Evolutionary conservation across 2,888 invertebrate species (phyloP).

Genomic region (Leucozona laternaria): DNA sequence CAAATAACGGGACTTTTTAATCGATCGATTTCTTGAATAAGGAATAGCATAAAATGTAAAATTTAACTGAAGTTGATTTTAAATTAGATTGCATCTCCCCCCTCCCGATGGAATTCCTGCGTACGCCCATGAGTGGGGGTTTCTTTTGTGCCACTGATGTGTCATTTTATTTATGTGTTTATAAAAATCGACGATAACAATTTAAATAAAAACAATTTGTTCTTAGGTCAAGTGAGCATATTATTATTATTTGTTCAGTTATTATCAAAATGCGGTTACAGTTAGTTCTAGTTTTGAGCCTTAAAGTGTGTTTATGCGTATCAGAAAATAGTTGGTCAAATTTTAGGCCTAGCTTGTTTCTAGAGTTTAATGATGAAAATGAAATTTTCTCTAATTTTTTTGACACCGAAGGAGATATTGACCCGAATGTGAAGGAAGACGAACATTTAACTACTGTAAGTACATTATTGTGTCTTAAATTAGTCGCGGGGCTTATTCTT

Average conservation of each 20-base stretch:
- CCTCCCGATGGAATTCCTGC: no score
- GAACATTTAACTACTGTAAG: conserved; percentile 24
- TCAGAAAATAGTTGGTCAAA: neutral
- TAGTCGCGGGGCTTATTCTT: neutral
- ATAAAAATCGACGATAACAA: neutral
- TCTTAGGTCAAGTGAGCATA: conserved; percentile 20
- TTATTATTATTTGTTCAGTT: conserved; percentile 43
- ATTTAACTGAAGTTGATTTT: no score
- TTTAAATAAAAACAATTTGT: conserved; percentile 5
- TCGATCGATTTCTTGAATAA: no score
- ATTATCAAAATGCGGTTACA: conserved; percentile 49
- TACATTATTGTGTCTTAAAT: neutral
- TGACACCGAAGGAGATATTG: neutral
- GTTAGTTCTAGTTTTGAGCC: conserved; percentile 24
- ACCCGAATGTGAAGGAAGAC: conserved; percentile 21
- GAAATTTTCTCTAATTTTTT: neutral
- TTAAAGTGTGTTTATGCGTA: conserved; percentile 17
- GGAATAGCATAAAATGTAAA: no score
- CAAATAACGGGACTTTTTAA: no score
- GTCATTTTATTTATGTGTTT: neutral
- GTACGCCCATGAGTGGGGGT: neutral
- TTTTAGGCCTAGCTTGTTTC: neutral
- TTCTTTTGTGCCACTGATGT: neutral
- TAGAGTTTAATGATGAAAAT: conserved; percentile 2
- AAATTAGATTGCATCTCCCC: no score